These are phyloP conservation scores for Poeciliopsis occidentalis DNA, from an alignment of 2,113 vertebrate species.

Conservation along the genomic window DNA sequence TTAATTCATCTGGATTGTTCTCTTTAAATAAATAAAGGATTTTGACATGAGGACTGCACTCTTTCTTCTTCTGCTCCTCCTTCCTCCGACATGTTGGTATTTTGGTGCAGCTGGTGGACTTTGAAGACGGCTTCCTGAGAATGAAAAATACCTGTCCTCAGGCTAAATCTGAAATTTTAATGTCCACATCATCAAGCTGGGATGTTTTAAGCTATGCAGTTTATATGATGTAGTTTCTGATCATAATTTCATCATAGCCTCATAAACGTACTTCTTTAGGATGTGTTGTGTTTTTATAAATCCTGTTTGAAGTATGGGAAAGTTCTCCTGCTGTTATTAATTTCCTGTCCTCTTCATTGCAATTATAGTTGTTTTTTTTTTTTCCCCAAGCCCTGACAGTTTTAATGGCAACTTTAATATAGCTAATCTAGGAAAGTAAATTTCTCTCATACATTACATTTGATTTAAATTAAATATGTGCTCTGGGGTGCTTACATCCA, in stretches of 20 bases:
- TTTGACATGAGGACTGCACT: neutral
- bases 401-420: neutral
- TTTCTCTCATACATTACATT: neutral
- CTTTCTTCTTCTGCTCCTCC: neutral
- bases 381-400: too few relatives aligned
- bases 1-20: neutral
- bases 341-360: too few relatives aligned
- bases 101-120: neutral
- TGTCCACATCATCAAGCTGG: neutral
- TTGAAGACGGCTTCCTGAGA: neutral
- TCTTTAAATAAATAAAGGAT: too few relatives aligned
- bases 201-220: neutral
- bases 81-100: neutral
- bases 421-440: neutral
- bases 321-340: neutral
- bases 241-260: neutral
- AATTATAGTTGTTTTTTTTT: neutral
- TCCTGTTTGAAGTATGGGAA: neutral
- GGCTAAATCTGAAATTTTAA: neutral
- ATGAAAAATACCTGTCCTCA: neutral
- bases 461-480: conserved; percentile 1
- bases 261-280: neutral
- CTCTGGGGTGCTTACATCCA: neutral
- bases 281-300: neutral
- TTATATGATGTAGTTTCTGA: neutral